A percentile compares a stretch with the other conserved stretches of the same genome.
phyloP scores from a whole-genome alignment of 2,888 invertebrate species.

The Lissonota sp. region DNA sequence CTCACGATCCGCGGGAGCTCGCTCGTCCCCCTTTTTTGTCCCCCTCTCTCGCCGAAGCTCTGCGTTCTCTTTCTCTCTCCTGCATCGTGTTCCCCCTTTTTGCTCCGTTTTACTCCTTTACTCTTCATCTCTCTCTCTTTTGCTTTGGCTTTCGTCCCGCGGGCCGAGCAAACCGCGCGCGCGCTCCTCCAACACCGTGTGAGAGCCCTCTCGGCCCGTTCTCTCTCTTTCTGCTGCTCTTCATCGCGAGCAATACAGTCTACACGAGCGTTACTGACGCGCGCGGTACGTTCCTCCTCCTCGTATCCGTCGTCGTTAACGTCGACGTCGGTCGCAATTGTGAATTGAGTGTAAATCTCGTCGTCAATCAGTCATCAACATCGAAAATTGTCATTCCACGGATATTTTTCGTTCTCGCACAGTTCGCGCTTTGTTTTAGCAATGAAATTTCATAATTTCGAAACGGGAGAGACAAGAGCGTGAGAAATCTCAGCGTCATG shows the following conservation, averaged over 20 bases:
- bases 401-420: neutral
- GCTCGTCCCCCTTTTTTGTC: slow-evolving; percentile 43
- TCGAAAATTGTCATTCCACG: no score
- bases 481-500: slow-evolving; percentile 46
- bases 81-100: slow-evolving; percentile 31
- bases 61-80: slow-evolving; percentile 27
- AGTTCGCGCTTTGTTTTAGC: neutral
- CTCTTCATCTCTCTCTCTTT: slow-evolving; percentile 23
- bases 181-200: slow-evolving; percentile 59
- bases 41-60: slow-evolving; percentile 41
- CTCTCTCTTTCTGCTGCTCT: slow-evolving; percentile 29
- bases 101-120: slow-evolving; percentile 60
- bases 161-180: slow-evolving; percentile 60
- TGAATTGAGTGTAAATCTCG: neutral
- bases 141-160: slow-evolving; percentile 49
- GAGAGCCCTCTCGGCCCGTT: slow-evolving; percentile 46
- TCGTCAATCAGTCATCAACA: neutral
- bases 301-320: slow-evolving; percentile 30
- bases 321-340: slow-evolving; percentile 30
- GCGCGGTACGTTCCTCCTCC: slow-evolving; percentile 60
- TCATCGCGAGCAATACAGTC: slow-evolving; percentile 69
- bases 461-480: slow-evolving; percentile 5
- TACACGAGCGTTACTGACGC: slow-evolving; percentile 64
- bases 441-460: neutral
- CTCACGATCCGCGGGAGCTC: neutral